phyloP scores from a whole-genome alignment of 2,888 invertebrate species.

The Heteromurus nitidus region DNA sequence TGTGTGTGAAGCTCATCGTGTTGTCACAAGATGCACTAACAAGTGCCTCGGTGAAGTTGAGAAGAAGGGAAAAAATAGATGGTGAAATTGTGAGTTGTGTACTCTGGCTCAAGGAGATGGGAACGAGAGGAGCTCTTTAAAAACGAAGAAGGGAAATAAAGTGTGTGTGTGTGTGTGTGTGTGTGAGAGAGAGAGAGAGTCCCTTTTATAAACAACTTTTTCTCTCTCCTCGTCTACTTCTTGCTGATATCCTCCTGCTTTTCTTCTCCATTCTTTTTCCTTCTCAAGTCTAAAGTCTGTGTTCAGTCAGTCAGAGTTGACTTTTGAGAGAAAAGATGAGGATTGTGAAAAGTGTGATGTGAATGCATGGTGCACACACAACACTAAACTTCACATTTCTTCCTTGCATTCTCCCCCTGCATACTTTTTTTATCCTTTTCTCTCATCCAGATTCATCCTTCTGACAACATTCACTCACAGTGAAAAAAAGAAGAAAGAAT shows the following conservation, averaged over 20 bases:
- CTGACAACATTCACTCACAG: slow-evolving; percentile 59
- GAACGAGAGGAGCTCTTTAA: too few species aligned
- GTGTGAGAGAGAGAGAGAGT: slow-evolving; percentile 39
- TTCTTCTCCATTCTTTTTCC: slow-evolving; percentile 4
- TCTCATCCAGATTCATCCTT: slow-evolving; percentile 61
- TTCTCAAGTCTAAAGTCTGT: not conserved
- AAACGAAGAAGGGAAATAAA: too few species aligned
- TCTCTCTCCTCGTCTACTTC: not conserved
- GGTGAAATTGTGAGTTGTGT: too few species aligned
- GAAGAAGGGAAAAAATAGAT: too few species aligned
- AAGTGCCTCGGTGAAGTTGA: too few species aligned
- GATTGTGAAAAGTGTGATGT: not conserved
- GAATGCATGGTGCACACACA: not conserved
- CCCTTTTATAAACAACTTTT: slow-evolving; percentile 57
- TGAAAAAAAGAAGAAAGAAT: slow-evolving; percentile 27
- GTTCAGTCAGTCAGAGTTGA: not conserved
- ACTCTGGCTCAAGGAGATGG: too few species aligned
- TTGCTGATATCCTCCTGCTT: too few species aligned
- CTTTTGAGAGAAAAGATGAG: slow-evolving; percentile 5
- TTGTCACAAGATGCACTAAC: too few species aligned
- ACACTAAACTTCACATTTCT: slow-evolving; percentile 12
- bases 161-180: too few species aligned
- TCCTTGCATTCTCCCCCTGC: slow-evolving; percentile 22
- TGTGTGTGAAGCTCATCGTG: too few species aligned
- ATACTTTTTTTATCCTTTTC: slow-evolving; percentile 2